Percentiles rank a stretch among this genome's conserved stretches.
phyloP scores from a whole-genome alignment of 1,140 invertebrate genomes.

The Reticulitermes speratus region DNA sequence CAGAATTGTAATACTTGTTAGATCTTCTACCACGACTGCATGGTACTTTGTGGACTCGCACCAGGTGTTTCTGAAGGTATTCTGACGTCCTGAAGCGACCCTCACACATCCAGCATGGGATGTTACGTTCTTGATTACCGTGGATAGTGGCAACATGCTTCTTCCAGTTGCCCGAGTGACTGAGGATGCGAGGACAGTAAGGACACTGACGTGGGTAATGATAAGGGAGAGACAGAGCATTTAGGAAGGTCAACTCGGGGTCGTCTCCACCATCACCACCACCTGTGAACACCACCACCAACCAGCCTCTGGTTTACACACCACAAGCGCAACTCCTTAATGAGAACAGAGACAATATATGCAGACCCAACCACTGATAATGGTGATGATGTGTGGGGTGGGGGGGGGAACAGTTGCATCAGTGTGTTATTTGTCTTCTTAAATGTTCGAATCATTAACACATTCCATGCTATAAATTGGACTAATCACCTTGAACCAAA shows the following conservation, averaged over 20 bases:
- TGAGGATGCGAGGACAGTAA: slow-evolving; percentile 39
- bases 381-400: not conserved
- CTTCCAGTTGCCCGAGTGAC: slow-evolving; percentile 41
- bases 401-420: too few species aligned
- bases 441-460: too few species aligned
- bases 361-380: not conserved
- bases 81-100: slow-evolving; percentile 40
- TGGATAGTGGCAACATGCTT: slow-evolving; percentile 41
- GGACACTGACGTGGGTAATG: slow-evolving; percentile 40
- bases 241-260: slow-evolving; percentile 33
- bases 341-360: not conserved
- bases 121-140: slow-evolving; percentile 38
- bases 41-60: slow-evolving; percentile 40
- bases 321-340: not conserved
- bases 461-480: too few species aligned
- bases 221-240: slow-evolving; percentile 27
- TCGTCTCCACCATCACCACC: slow-evolving; percentile 30
- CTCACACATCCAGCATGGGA: slow-evolving; percentile 38
- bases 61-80: slow-evolving; percentile 42
- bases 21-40: slow-evolving; percentile 32
- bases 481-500: too few species aligned
- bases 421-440: too few species aligned
- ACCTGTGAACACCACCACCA: slow-evolving; percentile 17
- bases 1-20: not conserved
- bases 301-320: slow-evolving; percentile 20